A percentile compares a stretch with the other conserved stretches of the same genome.
These are phyloP conservation scores for fruit fly (Drosophila melanogaster) DNA, from an alignment of 1,140 invertebrate genomes.

Conservation along the genomic window DNA sequence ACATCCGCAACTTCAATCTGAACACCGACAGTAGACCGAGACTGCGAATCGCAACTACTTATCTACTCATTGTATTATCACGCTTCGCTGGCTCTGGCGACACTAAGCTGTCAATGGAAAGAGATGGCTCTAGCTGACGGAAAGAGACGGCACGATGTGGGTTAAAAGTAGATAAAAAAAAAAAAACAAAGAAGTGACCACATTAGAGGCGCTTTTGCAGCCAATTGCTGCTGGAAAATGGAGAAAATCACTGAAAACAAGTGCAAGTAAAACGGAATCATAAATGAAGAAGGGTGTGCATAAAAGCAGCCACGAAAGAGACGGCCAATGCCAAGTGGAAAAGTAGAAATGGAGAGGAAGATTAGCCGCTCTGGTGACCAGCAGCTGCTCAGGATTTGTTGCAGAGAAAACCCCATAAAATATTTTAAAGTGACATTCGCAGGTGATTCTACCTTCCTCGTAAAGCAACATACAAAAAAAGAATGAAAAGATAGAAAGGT, in stretches of 20 bases:
- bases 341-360: constrained; percentile 4
- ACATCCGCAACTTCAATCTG: constrained; percentile 1
- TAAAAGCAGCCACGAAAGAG: neutral
- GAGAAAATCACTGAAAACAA: constrained; percentile 47
- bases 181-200: constrained; percentile 11
- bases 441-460: neutral
- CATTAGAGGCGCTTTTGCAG: constrained; percentile 47
- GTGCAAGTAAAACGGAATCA: constrained; percentile 9
- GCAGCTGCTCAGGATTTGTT: constrained; percentile 24
- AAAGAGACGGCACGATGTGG: constrained; percentile 7
- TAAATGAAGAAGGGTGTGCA: constrained; percentile 1
- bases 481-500: no score
- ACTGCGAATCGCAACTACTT: constrained; percentile 27
- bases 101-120: constrained; percentile 31
- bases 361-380: constrained; percentile 38
- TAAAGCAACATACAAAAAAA: neutral
- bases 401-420: constrained; percentile 10
- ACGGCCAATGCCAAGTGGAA: neutral
- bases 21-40: constrained; percentile 10
- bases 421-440: constrained; percentile 29
- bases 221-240: constrained; percentile 50
- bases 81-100: constrained; percentile 33
- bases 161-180: neutral
- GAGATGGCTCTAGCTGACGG: neutral
- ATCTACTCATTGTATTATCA: constrained; percentile 43